Conservation (phyloP, 2,113 vertebrate species). For the Lycocorax pyrrhopterus region DNA sequence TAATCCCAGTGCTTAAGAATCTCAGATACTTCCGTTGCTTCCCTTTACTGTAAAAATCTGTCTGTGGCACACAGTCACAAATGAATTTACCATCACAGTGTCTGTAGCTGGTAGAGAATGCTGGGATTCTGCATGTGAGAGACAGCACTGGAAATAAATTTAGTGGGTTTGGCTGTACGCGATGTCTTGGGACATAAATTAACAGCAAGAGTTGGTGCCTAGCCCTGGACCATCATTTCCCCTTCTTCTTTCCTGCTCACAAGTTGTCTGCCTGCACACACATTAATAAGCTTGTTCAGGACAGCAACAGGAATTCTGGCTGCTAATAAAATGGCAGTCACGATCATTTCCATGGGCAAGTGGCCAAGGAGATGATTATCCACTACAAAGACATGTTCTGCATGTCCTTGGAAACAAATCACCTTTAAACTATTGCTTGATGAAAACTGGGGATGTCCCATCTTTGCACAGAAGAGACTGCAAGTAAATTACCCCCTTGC, state of each 20-base stretch:
- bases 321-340: neutral
- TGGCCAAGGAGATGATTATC: neutral
- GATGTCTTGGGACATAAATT: neutral
- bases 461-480: neutral
- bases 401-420: neutral
- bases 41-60: conserved; percentile 6
- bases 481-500: neutral
- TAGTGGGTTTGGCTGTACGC: neutral
- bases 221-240: neutral
- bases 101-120: neutral
- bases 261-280: neutral
- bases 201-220: neutral
- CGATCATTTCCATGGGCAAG: neutral
- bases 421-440: neutral
- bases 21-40: neutral
- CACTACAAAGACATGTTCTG: neutral
- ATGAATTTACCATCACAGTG: neutral
- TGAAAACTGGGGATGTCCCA: neutral
- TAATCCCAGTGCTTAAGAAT: conserved; percentile 23
- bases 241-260: neutral
- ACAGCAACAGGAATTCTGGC: neutral
- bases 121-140: neutral
- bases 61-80: neutral
- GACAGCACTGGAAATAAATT: neutral
- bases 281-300: neutral